Evolutionary conservation across 64 coral and sea anemone genomes (phyloP), one percentile per base, ranked within the genome.

Genomic region (Montipora cactus): DNA sequence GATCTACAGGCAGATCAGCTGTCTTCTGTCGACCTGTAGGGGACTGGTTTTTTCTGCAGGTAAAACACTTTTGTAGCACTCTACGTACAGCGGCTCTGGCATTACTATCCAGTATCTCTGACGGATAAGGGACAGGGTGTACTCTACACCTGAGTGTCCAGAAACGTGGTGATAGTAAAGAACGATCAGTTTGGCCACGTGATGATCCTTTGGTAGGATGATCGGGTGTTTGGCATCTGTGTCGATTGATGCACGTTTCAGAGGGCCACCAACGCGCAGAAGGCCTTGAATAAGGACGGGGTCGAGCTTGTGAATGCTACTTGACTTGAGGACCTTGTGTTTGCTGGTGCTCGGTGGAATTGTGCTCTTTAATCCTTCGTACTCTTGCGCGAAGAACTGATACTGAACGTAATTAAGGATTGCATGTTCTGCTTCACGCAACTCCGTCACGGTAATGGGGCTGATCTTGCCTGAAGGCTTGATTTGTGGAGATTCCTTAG

Each of bases 131-230:
- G 23, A 23, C 23, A 23, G 23, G 23, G 23, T 23, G 23, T 23
- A 23, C 23, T 23, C 23, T 23, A 23, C 23, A 0, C 23, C 23
- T 23, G 23, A 88, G 22, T 88, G 85, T 5, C 68, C 90, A 62
- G 61, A 84, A 52, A 87, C 15, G 11, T 87, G 48, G 55, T 93
- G 72, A 59, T 88, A 93, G 16, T 67, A 67, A 21, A 77, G 51
- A 62, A 93, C 46, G 51, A 93, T 86, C 5, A 87, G 59, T 22
- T 80, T 59, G 19, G 28, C 73, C 28, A 93, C 76, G 74, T 79
- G 91, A 75, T 79, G 19, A 16, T 79, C 49, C 55, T 79, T 93
- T 62, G 91, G 91, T 5, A 93, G 20, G 8, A 94, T 88, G 16
- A 71, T 68, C 21, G 76, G 85, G 74, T 94, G 76, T 18, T 88